Conservation (phyloP, 1,140 invertebrate genomes). For the Hycleus cichorii region DNA sequence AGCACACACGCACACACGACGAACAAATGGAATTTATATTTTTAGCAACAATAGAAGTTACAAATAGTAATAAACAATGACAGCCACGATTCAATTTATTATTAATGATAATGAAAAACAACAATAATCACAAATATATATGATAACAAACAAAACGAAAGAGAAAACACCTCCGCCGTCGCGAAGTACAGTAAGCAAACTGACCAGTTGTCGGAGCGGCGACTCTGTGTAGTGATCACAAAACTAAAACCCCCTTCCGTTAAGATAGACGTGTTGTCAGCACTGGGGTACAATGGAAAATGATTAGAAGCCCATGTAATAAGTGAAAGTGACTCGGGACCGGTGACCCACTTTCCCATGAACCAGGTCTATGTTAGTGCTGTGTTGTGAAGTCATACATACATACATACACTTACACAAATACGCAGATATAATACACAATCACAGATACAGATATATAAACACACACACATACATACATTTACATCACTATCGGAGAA, state of each 20-base stretch:
- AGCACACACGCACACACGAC: neutral
- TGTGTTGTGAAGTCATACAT: conserved; percentile 39
- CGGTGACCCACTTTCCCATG: conserved; percentile 57
- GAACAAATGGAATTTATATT: too few relatives aligned
- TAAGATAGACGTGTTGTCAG: conserved; percentile 39
- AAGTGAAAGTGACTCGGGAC: conserved; percentile 56
- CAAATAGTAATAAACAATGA: too few relatives aligned
- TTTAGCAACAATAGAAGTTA: too few relatives aligned
- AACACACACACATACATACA: conserved; percentile 23
- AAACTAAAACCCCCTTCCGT: conserved; percentile 38
- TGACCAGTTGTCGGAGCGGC: conserved; percentile 9
- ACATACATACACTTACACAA: conserved; percentile 25
- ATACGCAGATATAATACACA: conserved; percentile 20
- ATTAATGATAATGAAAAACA: neutral
- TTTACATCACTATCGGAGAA: conserved; percentile 31
- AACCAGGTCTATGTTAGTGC: conserved; percentile 61
- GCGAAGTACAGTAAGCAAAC: conserved; percentile 10
- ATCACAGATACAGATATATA: conserved; percentile 24
- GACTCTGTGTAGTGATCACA: neutral
- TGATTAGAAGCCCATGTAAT: conserved; percentile 58
- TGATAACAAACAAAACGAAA: neutral
- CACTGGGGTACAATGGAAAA: conserved; percentile 54
- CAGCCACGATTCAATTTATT: too few relatives aligned
- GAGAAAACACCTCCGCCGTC: conserved; percentile 17
- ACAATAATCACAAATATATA: neutral